Evolutionary conservation across 1,140 invertebrate genomes (phyloP).

Genomic region (Neodiprion lecontei): DNA sequence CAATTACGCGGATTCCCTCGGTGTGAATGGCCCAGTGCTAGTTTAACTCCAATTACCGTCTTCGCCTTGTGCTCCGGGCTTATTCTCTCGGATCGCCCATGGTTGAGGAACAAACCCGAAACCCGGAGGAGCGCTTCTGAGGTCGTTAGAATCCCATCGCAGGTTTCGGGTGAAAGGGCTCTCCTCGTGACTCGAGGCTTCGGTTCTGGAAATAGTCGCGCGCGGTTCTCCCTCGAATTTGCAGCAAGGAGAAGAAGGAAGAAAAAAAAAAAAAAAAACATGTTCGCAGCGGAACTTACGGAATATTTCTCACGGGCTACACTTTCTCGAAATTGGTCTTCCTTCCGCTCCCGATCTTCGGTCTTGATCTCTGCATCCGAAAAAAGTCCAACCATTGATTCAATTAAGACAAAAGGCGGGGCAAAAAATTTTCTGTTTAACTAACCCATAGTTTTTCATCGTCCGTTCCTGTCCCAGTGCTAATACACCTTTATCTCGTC

Average conservation of each 20-base stretch:
- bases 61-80: neutral
- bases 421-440: slow-evolving; percentile 3
- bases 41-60: slow-evolving; percentile 3
- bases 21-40: neutral
- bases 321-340: too few relatives aligned
- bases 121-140: too few relatives aligned
- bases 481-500: neutral
- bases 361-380: too few relatives aligned
- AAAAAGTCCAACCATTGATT: neutral
- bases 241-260: too few relatives aligned
- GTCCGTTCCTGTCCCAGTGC: neutral
- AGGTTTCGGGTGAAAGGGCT: neutral
- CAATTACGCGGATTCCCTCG: neutral
- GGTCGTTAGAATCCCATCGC: neutral
- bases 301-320: too few relatives aligned
- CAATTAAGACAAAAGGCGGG: neutral
- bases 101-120: too few relatives aligned
- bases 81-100: too few relatives aligned
- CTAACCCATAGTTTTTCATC: neutral
- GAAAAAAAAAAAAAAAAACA: too few relatives aligned
- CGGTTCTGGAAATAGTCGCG: too few relatives aligned
- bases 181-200: neutral
- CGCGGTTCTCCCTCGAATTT: too few relatives aligned
- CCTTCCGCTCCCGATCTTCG: too few relatives aligned
- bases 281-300: too few relatives aligned